These are phyloP conservation scores for Pelmatolapia mariae DNA, from an alignment of 2,113 vertebrate genomes.

Conservation along the genomic window DNA sequence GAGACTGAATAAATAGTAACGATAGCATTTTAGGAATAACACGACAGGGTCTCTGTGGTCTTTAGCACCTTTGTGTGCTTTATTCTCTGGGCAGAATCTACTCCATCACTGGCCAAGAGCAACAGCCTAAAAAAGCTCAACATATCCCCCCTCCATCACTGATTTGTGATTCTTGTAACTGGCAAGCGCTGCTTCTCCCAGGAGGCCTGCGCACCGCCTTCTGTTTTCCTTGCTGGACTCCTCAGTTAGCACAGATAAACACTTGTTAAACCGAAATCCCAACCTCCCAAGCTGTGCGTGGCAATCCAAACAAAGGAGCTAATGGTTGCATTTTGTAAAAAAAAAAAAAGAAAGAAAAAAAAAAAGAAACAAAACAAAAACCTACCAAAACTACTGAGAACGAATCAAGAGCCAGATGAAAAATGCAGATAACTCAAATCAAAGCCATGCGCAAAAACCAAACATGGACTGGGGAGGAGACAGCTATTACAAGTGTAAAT, in stretches of 20 bases:
- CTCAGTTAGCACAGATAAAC: conserved; percentile 36
- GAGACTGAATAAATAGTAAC: not conserved
- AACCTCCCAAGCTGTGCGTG: not conserved
- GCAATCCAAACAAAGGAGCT: conserved; percentile 18
- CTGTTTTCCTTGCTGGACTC: conserved; percentile 31
- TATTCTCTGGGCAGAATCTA: not conserved
- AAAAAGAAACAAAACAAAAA: not conserved
- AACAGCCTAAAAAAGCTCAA: conserved; percentile 7
- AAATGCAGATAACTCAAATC: not conserved
- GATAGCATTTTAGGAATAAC: not conserved
- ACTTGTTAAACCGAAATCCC: conserved; percentile 49
- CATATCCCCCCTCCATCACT: not conserved
- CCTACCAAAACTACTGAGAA: not conserved
- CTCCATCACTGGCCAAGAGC: not conserved
- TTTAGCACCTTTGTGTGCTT: not conserved
- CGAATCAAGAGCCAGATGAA: not conserved
- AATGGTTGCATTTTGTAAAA: not conserved
- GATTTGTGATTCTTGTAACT: conserved; percentile 43
- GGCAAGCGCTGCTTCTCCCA: conserved; percentile 18
- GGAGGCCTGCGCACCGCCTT: not conserved
- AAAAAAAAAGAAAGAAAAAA: rapidly evolving
- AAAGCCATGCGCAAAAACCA: not conserved
- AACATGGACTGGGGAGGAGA: not conserved
- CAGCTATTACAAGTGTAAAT: conserved; percentile 17
- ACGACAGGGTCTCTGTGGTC: not conserved